These are phyloP conservation scores for Elanus axillaris DNA, from an alignment of 2,113 vertebrate species.

Conservation along the genomic window DNA sequence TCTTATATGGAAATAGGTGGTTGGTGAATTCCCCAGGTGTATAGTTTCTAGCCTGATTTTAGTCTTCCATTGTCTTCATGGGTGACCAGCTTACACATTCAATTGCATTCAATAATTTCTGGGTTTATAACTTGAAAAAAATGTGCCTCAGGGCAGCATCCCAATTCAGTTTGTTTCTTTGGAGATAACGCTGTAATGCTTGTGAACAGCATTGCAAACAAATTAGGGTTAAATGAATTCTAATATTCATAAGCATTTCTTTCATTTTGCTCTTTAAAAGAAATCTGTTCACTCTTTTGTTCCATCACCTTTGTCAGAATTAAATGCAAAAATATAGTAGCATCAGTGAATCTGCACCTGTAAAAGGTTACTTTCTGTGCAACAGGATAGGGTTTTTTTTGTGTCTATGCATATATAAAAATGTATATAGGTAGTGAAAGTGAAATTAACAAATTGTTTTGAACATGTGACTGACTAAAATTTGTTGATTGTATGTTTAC, in stretches of 20 bases:
- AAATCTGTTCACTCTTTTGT: not conserved
- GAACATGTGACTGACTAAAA: not conserved
- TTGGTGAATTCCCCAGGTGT: not conserved
- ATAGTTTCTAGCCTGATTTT: not conserved
- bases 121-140: not conserved
- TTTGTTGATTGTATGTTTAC: not conserved
- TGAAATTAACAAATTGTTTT: not conserved
- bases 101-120: not conserved
- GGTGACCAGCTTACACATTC: not conserved
- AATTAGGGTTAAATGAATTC: not conserved
- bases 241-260: not conserved
- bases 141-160: not conserved
- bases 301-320: not conserved
- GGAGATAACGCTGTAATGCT: not conserved
- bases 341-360: not conserved
- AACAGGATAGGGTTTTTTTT: fast-evolving
- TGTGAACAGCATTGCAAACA: not conserved
- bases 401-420: not conserved
- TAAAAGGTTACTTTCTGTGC: not conserved
- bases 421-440: not conserved
- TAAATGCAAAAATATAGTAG: not conserved
- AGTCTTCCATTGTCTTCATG: not conserved
- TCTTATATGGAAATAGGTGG: not conserved
- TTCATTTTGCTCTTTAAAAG: not conserved
- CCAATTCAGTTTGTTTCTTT: not conserved